Conservation (phyloP, 2,888 invertebrate species). For the Rhamphomyia laevipes region DNA sequence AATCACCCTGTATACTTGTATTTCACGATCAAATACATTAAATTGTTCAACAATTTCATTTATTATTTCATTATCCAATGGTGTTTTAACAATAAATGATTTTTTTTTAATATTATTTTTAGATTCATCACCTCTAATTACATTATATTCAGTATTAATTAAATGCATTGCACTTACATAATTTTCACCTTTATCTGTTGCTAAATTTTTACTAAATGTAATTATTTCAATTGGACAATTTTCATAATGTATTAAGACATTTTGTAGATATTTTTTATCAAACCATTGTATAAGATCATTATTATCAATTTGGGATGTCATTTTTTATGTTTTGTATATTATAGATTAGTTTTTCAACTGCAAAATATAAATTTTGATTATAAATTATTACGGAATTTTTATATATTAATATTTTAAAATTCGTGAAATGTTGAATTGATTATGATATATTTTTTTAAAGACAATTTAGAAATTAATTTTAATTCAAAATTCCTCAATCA, state of each 20-base stretch:
- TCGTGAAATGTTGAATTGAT: too few relatives aligned
- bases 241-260: background rate
- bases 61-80: constrained; percentile 19
- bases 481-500: too few relatives aligned
- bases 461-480: too few relatives aligned
- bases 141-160: constrained; percentile 16
- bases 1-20: constrained; percentile 21
- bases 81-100: constrained; percentile 23
- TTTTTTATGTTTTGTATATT: too few relatives aligned
- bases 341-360: too few relatives aligned
- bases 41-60: constrained; percentile 22
- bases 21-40: constrained; percentile 22
- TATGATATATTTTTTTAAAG: too few relatives aligned
- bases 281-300: background rate
- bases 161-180: constrained; percentile 24
- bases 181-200: constrained; percentile 25
- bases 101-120: constrained; percentile 9
- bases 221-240: constrained; percentile 9
- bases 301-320: too few relatives aligned
- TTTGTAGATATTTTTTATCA: background rate
- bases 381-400: too few relatives aligned
- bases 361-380: too few relatives aligned
- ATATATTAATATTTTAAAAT: too few relatives aligned
- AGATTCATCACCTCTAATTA: constrained; percentile 7
- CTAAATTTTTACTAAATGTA: constrained; percentile 18